Conservation (phyloP, 1,140 invertebrate genomes). For the Palaemon carinicauda region DNA sequence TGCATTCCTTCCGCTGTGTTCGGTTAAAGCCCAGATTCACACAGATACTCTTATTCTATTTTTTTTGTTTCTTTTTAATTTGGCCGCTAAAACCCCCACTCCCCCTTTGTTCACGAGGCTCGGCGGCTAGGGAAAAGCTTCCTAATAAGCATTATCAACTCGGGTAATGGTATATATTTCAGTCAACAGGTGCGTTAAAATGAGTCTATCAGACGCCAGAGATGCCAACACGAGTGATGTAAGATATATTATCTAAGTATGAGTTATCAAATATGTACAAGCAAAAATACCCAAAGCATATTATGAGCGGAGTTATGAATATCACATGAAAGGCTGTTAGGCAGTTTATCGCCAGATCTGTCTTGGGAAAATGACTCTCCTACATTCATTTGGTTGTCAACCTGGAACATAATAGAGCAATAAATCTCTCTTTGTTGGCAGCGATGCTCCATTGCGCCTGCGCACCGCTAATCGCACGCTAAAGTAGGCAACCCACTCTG, state of each 20-base stretch:
- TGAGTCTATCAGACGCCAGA: constrained; percentile 18
- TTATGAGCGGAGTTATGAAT: background rate
- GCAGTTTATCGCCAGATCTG: too few relatives aligned
- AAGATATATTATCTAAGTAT: background rate
- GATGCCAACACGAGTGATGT: background rate
- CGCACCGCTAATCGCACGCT: constrained; percentile 26
- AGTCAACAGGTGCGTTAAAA: background rate
- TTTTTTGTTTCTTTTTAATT: too few relatives aligned
- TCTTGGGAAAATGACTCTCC: too few relatives aligned
- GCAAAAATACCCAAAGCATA: too few relatives aligned
- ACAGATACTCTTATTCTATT: too few relatives aligned
- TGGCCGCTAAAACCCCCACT: too few relatives aligned
- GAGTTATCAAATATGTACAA: too few relatives aligned
- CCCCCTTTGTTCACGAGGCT: too few relatives aligned
- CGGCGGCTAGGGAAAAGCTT: too few relatives aligned
- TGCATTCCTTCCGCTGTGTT: background rate
- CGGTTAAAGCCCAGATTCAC: background rate
- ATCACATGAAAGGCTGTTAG: too few relatives aligned
- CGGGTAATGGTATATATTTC: background rate
- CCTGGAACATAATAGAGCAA: too few relatives aligned
- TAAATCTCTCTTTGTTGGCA: background rate
- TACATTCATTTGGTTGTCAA: too few relatives aligned
- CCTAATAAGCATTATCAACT: background rate
- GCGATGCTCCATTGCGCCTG: background rate
- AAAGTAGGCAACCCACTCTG: constrained; percentile 7